These are phyloP conservation scores for Leptodactylus fuscus DNA, from an alignment of 2,113 vertebrate species.

Conservation along the genomic window DNA sequence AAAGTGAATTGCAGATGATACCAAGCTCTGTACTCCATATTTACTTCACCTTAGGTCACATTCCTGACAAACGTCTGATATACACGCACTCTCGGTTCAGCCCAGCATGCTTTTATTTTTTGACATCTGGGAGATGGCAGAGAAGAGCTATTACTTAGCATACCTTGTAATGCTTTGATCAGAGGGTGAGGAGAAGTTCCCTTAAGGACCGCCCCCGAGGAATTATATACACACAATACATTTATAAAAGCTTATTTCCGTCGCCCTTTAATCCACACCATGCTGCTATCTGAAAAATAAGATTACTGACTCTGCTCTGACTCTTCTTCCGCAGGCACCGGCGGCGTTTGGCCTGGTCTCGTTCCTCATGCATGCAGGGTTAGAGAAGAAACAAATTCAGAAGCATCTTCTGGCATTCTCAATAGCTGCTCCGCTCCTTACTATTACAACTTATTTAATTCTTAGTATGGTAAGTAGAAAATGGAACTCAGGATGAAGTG, in stretches of 20 bases:
- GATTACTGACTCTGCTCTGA: background rate
- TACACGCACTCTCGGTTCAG: too few relatives aligned
- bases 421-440: conserved; percentile 74
- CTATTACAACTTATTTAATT: conserved; percentile 77
- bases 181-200: background rate
- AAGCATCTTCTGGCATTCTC: conserved; percentile 79
- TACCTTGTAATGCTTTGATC: background rate
- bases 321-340: conserved; percentile 69
- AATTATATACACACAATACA: background rate
- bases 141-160: background rate
- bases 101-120: too few relatives aligned
- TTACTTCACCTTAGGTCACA: too few relatives aligned
- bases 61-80: too few relatives aligned
- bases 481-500: background rate
- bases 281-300: too few relatives aligned
- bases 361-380: conserved; percentile 77
- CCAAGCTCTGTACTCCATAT: too few relatives aligned
- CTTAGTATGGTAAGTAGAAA: conserved; percentile 69
- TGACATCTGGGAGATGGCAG: too few relatives aligned
- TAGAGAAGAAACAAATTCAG: conserved; percentile 76
- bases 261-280: background rate
- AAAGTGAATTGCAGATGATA: background rate
- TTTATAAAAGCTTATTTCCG: background rate
- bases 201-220: background rate
- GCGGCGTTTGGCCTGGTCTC: conserved; percentile 81